phyloP scores from a whole-genome alignment of 1,140 invertebrate species.

The Ostrea denselamellosa region DNA sequence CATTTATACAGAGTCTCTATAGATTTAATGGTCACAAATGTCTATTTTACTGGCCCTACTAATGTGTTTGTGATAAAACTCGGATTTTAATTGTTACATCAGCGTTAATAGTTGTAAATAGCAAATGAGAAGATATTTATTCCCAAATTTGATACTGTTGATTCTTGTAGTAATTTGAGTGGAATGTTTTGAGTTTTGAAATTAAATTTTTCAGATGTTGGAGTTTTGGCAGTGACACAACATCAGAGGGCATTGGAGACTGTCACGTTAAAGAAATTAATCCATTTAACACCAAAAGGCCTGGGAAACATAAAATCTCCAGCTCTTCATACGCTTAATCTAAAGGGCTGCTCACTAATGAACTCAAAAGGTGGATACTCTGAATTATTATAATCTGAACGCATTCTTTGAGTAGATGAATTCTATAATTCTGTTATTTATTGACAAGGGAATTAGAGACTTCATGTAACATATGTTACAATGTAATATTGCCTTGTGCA shows the following conservation, averaged over 20 bases:
- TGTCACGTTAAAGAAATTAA: conserved; percentile 63
- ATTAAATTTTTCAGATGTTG: conserved; percentile 60
- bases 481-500: background rate
- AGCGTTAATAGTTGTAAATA: too few species aligned
- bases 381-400: background rate
- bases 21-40: too few species aligned
- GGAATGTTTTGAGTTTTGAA: background rate
- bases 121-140: too few species aligned
- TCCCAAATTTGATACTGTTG: too few species aligned
- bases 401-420: background rate
- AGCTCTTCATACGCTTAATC: conserved; percentile 57
- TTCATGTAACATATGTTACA: background rate
- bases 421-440: background rate
- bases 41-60: too few species aligned
- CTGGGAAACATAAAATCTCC: conserved; percentile 60
- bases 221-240: conserved; percentile 62
- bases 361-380: conserved; percentile 52
- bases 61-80: too few species aligned
- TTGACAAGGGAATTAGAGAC: background rate
- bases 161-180: too few species aligned
- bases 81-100: too few species aligned
- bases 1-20: too few species aligned
- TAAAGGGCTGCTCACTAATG: conserved; percentile 59
- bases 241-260: conserved; percentile 61
- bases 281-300: conserved; percentile 58